These are phyloP conservation scores for Crotalus helleri DNA, from an alignment of 2,113 vertebrate genomes.

Conservation along the genomic window DNA sequence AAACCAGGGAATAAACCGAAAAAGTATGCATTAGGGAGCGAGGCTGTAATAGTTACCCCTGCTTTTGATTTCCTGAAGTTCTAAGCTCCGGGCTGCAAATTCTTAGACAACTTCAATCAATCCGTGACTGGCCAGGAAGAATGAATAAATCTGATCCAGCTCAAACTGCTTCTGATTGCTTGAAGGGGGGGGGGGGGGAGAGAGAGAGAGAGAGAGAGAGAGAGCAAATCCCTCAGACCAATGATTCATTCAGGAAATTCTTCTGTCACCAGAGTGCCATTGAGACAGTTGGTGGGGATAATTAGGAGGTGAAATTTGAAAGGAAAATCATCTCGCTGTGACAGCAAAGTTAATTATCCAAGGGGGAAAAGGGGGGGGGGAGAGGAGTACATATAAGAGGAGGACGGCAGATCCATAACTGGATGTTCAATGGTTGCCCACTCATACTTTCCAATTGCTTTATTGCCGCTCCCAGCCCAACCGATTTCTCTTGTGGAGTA, in stretches of 20 bases:
- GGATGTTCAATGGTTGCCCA: neutral
- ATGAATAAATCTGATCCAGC: neutral
- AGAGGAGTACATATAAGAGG: neutral
- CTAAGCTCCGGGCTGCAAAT: neutral
- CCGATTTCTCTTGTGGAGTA: neutral
- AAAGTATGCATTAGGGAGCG: neutral
- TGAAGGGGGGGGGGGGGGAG: neutral
- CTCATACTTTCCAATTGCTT: neutral
- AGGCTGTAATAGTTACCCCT: neutral
- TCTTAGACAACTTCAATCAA: neutral
- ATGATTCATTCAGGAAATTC: slow-evolving; percentile 10
- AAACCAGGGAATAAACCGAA: neutral
- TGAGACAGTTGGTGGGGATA: neutral
- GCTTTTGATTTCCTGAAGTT: neutral
- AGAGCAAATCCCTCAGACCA: neutral
- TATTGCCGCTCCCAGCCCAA: neutral
- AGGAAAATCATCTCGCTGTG: neutral
- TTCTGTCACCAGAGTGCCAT: neutral
- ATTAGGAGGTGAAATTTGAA: neutral
- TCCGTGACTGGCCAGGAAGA: neutral
- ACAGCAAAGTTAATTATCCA: neutral
- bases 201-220: no score
- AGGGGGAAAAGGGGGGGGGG: no score
- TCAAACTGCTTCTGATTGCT: neutral
- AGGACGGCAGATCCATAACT: neutral